Conservation (phyloP, 2,113 vertebrate species). For the Vombatus ursinus region DNA sequence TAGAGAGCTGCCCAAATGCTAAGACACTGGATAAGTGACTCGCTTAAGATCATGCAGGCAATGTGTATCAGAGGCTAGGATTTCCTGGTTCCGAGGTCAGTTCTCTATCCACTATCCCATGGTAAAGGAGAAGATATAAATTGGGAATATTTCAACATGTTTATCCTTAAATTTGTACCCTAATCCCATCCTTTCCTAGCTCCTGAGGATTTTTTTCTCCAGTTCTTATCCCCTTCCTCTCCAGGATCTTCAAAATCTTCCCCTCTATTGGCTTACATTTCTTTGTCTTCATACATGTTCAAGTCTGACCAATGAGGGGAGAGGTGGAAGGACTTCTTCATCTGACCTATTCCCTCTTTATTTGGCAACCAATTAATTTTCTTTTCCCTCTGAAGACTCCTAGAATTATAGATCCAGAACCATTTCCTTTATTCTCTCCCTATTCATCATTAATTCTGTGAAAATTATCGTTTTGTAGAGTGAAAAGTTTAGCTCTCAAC, state of each 20-base stretch:
- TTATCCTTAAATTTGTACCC: neutral
- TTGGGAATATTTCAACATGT: neutral
- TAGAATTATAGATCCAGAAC: neutral
- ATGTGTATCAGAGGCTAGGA: neutral
- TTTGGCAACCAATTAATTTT: neutral
- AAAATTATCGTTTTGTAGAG: neutral
- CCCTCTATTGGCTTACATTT: neutral
- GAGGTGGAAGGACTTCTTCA: neutral
- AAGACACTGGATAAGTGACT: neutral
- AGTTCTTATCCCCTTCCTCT: neutral
- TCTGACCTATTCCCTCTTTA: neutral
- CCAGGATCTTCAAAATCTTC: neutral
- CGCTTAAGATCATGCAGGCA: neutral
- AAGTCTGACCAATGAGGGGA: neutral
- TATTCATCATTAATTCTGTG: neutral
- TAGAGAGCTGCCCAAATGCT: neutral
- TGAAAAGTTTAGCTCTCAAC: neutral
- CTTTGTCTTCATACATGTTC: neutral
- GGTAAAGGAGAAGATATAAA: neutral
- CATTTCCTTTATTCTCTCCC: neutral
- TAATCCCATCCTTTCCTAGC: neutral
- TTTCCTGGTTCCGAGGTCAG: neutral
- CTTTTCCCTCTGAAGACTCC: neutral
- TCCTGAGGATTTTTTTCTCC: neutral
- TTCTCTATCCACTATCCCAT: neutral